Conservation (phyloP, 2,113 vertebrate species). For the Nematolebias whitei region DNA sequence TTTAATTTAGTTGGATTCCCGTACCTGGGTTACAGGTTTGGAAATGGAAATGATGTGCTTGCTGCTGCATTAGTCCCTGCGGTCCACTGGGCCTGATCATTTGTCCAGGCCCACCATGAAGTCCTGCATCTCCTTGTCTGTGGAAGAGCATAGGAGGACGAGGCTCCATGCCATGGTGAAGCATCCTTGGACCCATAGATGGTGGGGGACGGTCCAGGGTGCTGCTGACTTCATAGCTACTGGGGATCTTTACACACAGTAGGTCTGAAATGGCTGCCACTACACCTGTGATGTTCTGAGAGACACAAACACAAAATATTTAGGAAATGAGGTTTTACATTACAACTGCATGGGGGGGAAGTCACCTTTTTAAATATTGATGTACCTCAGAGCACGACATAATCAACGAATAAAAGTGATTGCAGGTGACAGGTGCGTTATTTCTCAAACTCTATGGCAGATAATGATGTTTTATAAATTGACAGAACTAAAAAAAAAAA, state of each 20-base stretch:
- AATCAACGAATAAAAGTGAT: not conserved
- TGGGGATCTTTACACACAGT: slow-evolving; percentile 88
- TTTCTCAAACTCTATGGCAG: not conserved
- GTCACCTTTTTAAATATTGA: not conserved
- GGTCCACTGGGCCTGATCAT: slow-evolving; percentile 48
- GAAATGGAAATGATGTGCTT: slow-evolving; percentile 82
- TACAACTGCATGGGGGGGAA: not conserved
- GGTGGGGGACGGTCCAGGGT: slow-evolving; percentile 81
- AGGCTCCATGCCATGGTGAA: slow-evolving; percentile 63
- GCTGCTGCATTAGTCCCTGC: slow-evolving; percentile 80
- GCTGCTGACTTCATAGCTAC: slow-evolving; percentile 92
- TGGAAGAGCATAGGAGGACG: slow-evolving; percentile 65
- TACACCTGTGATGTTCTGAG: slow-evolving; percentile 88
- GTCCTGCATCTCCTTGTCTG: slow-evolving; percentile 53
- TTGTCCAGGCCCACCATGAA: slow-evolving; percentile 51
- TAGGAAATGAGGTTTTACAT: not conserved
- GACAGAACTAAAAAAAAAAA: not conserved
- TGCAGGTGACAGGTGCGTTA: too few relatives aligned
- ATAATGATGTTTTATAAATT: not conserved
- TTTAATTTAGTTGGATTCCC: slow-evolving; percentile 53
- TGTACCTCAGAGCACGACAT: too few relatives aligned
- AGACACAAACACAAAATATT: not conserved
- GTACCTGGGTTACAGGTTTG: slow-evolving; percentile 86
- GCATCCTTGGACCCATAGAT: slow-evolving; percentile 71
- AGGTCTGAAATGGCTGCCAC: slow-evolving; percentile 82